Percentiles rank a stretch among this genome's conserved stretches.
Evolutionary conservation across 2,888 invertebrate species (phyloP).

Genomic region (Tethea ocularis): DNA sequence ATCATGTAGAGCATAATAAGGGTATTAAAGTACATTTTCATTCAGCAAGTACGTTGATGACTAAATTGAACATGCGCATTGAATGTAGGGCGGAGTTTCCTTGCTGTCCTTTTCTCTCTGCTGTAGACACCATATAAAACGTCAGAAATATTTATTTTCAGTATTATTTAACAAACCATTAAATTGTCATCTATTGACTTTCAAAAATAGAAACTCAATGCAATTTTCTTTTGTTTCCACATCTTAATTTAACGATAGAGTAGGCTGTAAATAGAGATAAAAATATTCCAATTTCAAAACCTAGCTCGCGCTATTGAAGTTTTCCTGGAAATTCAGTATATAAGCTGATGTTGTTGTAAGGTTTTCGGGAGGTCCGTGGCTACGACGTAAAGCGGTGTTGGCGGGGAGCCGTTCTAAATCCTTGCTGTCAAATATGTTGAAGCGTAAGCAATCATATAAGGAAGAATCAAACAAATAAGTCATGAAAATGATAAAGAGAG

Average conservation of each 20-base stretch:
- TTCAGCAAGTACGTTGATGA: no score
- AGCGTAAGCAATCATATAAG: constrained; percentile 73
- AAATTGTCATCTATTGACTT: not conserved
- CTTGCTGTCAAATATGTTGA: constrained; percentile 73
- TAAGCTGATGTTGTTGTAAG: not conserved
- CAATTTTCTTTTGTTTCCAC: not conserved
- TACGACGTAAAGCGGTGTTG: constrained; percentile 75
- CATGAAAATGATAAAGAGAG: constrained; percentile 79
- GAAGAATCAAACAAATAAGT: constrained; percentile 66
- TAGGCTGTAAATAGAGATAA: constrained; percentile 13
- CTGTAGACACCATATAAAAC: not conserved
- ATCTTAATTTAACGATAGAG: not conserved
- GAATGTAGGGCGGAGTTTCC: not conserved
- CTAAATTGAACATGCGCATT: not conserved
- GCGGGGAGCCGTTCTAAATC: constrained; percentile 75
- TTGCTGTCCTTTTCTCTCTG: constrained; percentile 1
- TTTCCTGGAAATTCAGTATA: constrained; percentile 42
- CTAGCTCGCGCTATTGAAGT: constrained; percentile 66
- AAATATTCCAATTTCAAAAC: constrained; percentile 31
- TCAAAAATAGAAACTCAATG: not conserved
- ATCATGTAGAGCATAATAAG: constrained; percentile 2
- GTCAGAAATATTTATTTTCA: not conserved
- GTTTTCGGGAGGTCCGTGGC: constrained; percentile 72
- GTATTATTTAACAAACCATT: not conserved
- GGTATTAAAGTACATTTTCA: not conserved